phyloP scores from a whole-genome alignment of 2,888 invertebrate species.

The Metalampra italica region DNA sequence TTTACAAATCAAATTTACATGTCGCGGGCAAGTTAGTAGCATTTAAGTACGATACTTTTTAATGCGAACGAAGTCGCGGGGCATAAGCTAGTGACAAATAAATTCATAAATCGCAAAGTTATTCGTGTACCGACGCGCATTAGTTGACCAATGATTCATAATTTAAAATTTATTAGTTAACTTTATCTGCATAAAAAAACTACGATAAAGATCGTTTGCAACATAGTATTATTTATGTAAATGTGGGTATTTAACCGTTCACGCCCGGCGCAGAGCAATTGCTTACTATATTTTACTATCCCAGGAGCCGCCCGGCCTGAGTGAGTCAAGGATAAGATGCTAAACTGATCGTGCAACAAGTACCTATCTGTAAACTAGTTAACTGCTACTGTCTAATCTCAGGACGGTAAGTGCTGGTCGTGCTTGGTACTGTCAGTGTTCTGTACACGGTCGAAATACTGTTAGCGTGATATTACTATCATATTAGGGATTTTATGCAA shows the following conservation, averaged over 20 bases:
- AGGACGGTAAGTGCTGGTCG: background rate
- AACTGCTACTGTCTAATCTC: constrained; percentile 1
- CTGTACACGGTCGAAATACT: no score
- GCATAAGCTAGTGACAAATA: no score
- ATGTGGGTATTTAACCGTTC: constrained; percentile 33
- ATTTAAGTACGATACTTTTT: no score
- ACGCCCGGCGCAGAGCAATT: constrained; percentile 38
- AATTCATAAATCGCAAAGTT: no score
- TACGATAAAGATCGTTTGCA: background rate
- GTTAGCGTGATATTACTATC: no score
- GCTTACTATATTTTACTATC: constrained; percentile 32
- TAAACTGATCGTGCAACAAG: constrained; percentile 58
- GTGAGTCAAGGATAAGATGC: constrained; percentile 64
- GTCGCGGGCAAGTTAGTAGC: no score
- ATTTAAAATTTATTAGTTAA: no score
- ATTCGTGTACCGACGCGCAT: no score
- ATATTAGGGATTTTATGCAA: no score
- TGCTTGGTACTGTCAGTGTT: background rate
- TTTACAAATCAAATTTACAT: no score
- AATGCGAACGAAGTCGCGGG: no score
- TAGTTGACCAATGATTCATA: no score
- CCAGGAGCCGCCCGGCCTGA: constrained; percentile 44
- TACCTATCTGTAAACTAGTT: constrained; percentile 16
- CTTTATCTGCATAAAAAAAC: background rate
- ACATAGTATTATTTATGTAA: constrained; percentile 17